Base-by-base conservation (phyloP, 2,113 vertebrate genomes). In the Forbesichthys agassizii region DNA sequence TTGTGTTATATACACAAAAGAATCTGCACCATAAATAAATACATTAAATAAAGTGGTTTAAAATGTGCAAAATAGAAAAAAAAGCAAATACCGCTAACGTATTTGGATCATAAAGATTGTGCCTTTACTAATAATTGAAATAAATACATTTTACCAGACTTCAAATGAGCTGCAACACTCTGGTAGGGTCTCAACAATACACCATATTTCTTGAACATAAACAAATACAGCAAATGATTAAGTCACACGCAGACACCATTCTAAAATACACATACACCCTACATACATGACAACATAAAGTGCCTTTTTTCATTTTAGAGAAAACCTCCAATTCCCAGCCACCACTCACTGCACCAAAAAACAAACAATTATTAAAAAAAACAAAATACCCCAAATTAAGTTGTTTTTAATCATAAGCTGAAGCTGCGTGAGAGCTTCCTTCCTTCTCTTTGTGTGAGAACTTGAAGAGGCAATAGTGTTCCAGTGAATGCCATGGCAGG, bases 11-110 rank as follows among this genome's bases (percentile, higher is more conserved):
- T 91, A 93, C 89, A 88, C 90, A 92, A 94, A 92, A 95, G 95
- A 92, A 95, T 88, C 90, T 92, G 94, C 88, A 89, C 93, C 90
- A 84, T 87, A 89, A 90, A 88, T 93, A 88, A 93, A 92, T 84
- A 89, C 27, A 27, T 83, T 88, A 62, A 81, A 74, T 75, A 81
- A 84, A 79, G 81, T 90, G 90, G 86, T 92, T 87, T 90, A 88
- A 87, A 92, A 94, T 96, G 95, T 98, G 96, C 95, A 98, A 97
- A 97, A 96, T 93, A 73, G 69, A 94, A 94, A 96, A 94, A 92
- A 92, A 87, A 92, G 94, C 93, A 86, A 79, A 89, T 81, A 87
- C 92, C 93, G 92, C 88, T 90, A 88, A 51, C 58, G 46, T 53
- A 69, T 69, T 90, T 82, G 90, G 84, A 87, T 88, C 85, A 46